Base-by-base conservation (phyloP, 1,140 invertebrate species). In the Centruroides sculpturatus region DNA sequence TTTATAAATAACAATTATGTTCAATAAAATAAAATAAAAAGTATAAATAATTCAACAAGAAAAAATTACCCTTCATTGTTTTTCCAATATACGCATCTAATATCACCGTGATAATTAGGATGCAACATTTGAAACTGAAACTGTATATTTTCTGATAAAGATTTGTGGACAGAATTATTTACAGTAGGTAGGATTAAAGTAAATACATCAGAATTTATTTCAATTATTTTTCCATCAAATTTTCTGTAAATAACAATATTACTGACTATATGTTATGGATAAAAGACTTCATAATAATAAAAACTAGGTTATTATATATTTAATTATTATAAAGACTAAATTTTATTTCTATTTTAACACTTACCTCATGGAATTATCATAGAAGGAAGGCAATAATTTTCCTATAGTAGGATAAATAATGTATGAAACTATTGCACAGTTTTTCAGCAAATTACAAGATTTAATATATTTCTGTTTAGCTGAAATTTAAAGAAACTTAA, bases 321-420 rank as follows among this genome's bases (percentile, higher is more conserved):
- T 23, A 23, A 23, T 23, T 23, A 23, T 23, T 23, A 23, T 23
- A 23, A 23, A 23, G 23, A 23, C 23, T 23, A 23, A 23, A 23
- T 23, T 23, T 23, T 23, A 23, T 23, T 1, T 23, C 23, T 59
- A 23, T 23, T 13, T 23, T 4, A 46, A 63, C 41, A 51, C 35
- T 36, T 69, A 74, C 72, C 71, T 81, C 0, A 96, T 86, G 83
- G 89, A 71, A 82, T 83, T 71, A 85, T 87, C 72, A 82, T 87
- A 67, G 47, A 79, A 75, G 61, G 82, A 78, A 0, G 91, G 89
- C 61, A 96, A 73, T 8, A 96, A 73, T 54, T 82, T 77, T 0
- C 89, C 90, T 6, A 89, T 76, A 67, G 85, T 82, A 69, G 83
- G 83, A 71, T 89, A 96, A 72, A 95, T 86, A 0, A 89, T 83